Evolutionary conservation across 2,113 vertebrate genomes (phyloP), one percentile per base, ranked within the genome.

Genomic region (Cephalopholis sonnerati): DNA sequence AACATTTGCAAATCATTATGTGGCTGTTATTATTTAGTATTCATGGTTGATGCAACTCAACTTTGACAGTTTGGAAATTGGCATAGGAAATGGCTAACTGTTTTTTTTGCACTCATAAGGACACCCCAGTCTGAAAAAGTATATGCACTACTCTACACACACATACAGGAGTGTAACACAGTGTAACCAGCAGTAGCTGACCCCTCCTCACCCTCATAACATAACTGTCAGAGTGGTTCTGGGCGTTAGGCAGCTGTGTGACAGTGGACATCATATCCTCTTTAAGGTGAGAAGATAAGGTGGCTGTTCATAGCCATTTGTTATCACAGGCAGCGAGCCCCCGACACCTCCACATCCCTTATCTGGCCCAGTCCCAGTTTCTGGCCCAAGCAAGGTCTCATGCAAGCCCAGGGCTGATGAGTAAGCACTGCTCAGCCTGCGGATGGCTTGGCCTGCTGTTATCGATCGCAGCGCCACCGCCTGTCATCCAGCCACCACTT

Each of bases 401-500:
- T 70, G 51, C 80, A n/a, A 59, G 83, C 84, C 69, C 79, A 57
- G 78, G 80, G 79, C 84, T 87, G 91, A 91, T 94, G 92, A 94
- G 86, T 89, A 93, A 94, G 94, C 90, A 84, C 44, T 39, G 85
- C 80, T 74, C 76, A 22, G 80, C 81, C 81, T 12, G 72, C 25
- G 74, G 84, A 86, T 82, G 82, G 82, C 81, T 13, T 64, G 79
- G 85, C 75, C 71, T 71, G 79, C 74, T 11, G 58, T 69, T 89
- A 95, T 95, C 69, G 90, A 95, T 94, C 71, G 81, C 79, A 51
- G 77, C 18, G 27, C 79, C 83, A 74, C 68, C 1, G 84, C 84
- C 82, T 92, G 93, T 94, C 91, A 90, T 88, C 91, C 91, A 86
- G 83, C 90, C 91, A 89, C 93, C 95, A 95, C 91, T 95, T 95